Base-by-base conservation (phyloP, 2,888 invertebrate genomes). In the Caenorhabditis panamensis region DNA sequence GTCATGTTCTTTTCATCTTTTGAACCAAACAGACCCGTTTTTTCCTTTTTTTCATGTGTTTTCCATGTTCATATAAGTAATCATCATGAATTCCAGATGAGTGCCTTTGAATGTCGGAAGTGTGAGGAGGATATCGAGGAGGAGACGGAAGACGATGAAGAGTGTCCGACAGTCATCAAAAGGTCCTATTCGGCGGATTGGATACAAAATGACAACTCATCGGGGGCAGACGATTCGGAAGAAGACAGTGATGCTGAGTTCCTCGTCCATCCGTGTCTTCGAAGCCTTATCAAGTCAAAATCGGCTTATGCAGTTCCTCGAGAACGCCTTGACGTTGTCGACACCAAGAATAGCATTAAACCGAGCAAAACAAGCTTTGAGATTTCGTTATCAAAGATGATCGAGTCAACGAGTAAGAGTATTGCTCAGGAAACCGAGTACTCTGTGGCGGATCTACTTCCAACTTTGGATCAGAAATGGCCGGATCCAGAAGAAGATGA, bases 281-380 rank as follows among this genome's bases (percentile, higher is more conserved):
- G 83, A 64, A 83, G 79, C 54, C 69, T 84, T n/a, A 84, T 84
- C 44, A 84, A 84, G 53, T 82, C 82, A 49, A 84, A 84, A 61
- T 84, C 84, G 28, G 84, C 84, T 18, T 84, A 84, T 54, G 76
- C 84, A 2, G 76, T 84, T 22, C 82, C 82, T 16, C 59, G 51
- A 0, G 56, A 68, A 18, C 49, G 31, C 0, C 36, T 56, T 11
- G 66, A 54, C 37, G 44, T 59, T 53, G 36, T 56, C 22, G n/a
- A 18, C 24, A 22, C 26, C 18, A 64, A 59, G 51, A 67, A 67
- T 64, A 78, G 54, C 20, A 84, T 84, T 51, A 83, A 82, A 66
- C 63, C 81, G 49, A 84, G 84, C 67, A 82, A 83, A 64, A 84
- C 84, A 28, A 82, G 79, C 18, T 84, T 84, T 63, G 84, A 84